Evolutionary conservation across 2,113 vertebrate species (phyloP), one percentile per base, ranked within the genome.

Genomic region (Hyperoodon ampullatus): DNA sequence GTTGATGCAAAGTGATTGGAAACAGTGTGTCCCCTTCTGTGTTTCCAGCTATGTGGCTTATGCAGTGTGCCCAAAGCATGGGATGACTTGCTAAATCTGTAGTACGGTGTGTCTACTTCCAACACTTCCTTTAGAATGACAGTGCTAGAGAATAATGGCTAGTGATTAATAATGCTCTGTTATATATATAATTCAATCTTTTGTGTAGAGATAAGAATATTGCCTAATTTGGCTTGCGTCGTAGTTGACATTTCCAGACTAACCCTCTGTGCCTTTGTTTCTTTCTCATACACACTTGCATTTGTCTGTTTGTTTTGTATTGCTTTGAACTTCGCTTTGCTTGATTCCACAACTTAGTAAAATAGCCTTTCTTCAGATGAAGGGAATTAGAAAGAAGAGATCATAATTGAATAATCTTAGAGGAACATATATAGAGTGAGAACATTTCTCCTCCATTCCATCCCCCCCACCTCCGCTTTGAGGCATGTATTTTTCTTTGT

Each of bases 71-170:
- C 58, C 35, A 47, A 88, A 92, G 30, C 68, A 28, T 85, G 39
- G 71, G 18, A 84, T 81, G 28, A 44, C 28, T 33, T 93, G 39
- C 44, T 50, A 83, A 28, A 55, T 77, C 9, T 89, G 55, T 26
- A 61, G n/a, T 35, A 19, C 6, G 26, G 4, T 18, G 4, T 39
- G 24, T n/a, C 74, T 61, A 4, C 28, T 86, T 80, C 74, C 7
- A 86, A 95, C 70, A 93, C 60, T 72, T 92, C 6, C 15, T 95
- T 82, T 74, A 30, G 78, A 68, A n/a, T 95, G 92, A 39, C 85
- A 85, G 24, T 74, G 1, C 8, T 75, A 15, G 13, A 35, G 42
- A 90, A n/a, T 77, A 95, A 98, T 97, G 53, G 10, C 9, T 42
- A 35, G 19, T 82, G 90, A 39, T 96, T 9, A 42, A 84, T 14